Base-by-base conservation (phyloP, 2,113 vertebrate species). In the Neolamprologus caudopunctatus region DNA sequence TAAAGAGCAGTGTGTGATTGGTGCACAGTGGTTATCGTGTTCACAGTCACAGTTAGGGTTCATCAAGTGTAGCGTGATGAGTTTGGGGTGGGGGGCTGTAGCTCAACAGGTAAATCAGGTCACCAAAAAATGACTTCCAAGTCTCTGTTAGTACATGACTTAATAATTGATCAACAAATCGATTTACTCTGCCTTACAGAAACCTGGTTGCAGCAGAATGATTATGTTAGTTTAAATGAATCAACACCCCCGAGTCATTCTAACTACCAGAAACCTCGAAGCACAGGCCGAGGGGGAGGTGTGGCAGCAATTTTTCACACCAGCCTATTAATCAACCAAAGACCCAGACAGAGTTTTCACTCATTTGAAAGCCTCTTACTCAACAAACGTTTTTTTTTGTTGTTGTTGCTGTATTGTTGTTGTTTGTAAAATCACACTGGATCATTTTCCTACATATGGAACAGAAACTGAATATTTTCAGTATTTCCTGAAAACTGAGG, bases 291-390 rank as follows among this genome's bases (percentile, higher is more conserved):
- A 3, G 24, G 7, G 7, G 55, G 24, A 0, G 55, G 24, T 28
- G 55, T 58, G 55, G 24, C 24, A 58, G 55, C 55, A 58, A 58
- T 16, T 16, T 58, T 16, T 28, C 24, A 28, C 24, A 14, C 24
- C 55, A 58, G 55, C 0, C 1, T 28, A 5, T 58, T 28, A 58
- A 58, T 58, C 7, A 58, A 57, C 13, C 3, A 28, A 26, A 58
- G 55, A 57, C 55, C 24, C 7, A 57, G 55, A 28, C 24, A 28
- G 24, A 55, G 0, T 57, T 57, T 28, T 57, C 0, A 28, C 0
- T 58, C 55, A 28, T 28, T 58, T 58, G 24, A 58, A 58, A 16
- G 24, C 26, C 26, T 57, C 11, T 24, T 55, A 55, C 6, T 55
- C 10, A 54, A 21, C 1, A 12, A 55, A 7, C 1, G 0, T 5